phyloP scores from a whole-genome alignment of 2,797 vertebrate species.

The Stomatorhinus walkeri region DNA sequence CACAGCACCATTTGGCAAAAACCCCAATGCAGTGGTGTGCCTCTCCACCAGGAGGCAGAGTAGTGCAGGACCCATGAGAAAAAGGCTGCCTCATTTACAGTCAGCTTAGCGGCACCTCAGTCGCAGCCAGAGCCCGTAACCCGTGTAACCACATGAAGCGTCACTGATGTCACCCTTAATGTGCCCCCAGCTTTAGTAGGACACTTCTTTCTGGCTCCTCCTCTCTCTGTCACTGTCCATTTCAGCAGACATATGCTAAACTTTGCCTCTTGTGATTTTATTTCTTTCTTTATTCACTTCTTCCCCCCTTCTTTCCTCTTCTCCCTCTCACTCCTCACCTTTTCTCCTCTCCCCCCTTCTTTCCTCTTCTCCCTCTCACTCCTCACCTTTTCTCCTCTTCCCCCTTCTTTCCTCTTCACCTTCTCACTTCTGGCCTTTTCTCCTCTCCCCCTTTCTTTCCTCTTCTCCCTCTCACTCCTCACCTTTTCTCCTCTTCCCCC shows the following conservation, averaged over 20 bases:
- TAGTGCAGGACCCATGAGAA: background rate
- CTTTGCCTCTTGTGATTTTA: background rate
- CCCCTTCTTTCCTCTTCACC: background rate
- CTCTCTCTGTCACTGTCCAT: background rate
- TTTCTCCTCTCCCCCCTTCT: background rate
- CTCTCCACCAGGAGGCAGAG: background rate
- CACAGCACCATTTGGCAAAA: background rate
- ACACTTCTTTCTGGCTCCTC: background rate
- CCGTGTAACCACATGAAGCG: background rate
- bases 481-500: slow-evolving; percentile 16
- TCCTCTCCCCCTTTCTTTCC: background rate
- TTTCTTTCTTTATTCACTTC: background rate
- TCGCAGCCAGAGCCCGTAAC: background rate
- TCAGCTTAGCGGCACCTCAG: background rate
- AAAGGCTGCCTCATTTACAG: background rate
- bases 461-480: background rate
- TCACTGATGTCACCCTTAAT: background rate
- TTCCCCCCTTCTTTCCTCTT: background rate
- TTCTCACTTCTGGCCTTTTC: background rate
- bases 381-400: background rate
- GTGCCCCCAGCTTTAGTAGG: background rate
- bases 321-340: background rate
- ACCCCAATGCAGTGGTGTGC: background rate
- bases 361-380: background rate
- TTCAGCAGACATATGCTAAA: background rate